Base-by-base conservation (phyloP, 2,113 vertebrate species). In the Aldabrachelys gigantea region DNA sequence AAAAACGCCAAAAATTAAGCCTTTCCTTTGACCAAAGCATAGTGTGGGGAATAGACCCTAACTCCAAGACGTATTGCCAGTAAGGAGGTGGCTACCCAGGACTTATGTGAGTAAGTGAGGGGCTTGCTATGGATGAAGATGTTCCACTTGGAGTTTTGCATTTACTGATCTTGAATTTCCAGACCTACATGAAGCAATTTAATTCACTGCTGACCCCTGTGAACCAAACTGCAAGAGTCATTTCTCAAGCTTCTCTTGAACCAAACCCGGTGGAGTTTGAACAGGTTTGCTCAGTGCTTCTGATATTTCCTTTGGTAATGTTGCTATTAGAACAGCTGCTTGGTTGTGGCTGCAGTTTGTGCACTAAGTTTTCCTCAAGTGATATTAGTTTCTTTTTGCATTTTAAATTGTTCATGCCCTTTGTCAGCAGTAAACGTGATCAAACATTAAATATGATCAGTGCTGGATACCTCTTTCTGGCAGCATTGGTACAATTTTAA, bases 121-220 rank as follows among this genome's bases (percentile, higher is more conserved):
- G 27, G 35, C 50, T 53, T 84, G 47, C 80, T 91, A 38, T 38
- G 54, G 5, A 19, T 54, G 49, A 49, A 59, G 27, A 59, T 59
- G 57, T 59, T 59, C 11, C 27, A 27, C 27, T 31, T 59, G 57
- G 57, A 59, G 57, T 59, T 59, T 59, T 59, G 57, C 57, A 59
- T 59, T 59, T 78, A 47, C 52, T 10, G 19, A 35, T 52, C 93
- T 85, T 84, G 47, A 83, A 86, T 54, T 90, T 90, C 31, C 31
- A 79, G 17, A 25, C 69, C 16, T 27, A 16, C n/a, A 47, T 10
- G 0, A 0, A 87, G 49, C 69, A 56, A 3, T 54, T 0, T 9
- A 38, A 91, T 50, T 72, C 2, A 35, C 31, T 92, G 50, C 65
- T 62, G 79, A 44, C 12, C 6, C 0, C 14, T 17, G 24, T 25